Base-by-base conservation (phyloP, 2,888 invertebrate genomes). In the Netelia melanura region DNA sequence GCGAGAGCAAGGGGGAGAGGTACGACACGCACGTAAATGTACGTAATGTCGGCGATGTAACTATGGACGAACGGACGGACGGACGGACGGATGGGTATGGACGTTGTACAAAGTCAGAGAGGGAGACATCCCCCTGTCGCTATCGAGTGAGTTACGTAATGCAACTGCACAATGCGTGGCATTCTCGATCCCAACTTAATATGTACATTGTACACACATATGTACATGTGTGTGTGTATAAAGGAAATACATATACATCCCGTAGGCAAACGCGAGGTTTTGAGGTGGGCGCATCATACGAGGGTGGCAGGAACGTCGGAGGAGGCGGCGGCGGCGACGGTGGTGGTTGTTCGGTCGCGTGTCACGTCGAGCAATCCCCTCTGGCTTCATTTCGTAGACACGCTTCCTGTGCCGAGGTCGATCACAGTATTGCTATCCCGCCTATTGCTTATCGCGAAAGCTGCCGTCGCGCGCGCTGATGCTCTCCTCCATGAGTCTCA, bases 301-400 rank as follows among this genome's bases (percentile, higher is more conserved):
- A 82, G 80, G 75, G 62, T 43, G 61, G 70, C 17, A 10, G 70
- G 48, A 44, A 43, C 44, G 64, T 17, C 43, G 56, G 61, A 68
- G 74, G 81, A 68, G 70, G 76, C 70, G 74, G 21, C 21, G 21
- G 38, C 38, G 38, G 38, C 38, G 38, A 38, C 38, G 38, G 38
- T 6, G 38, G 38, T 38, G 38, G 48, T 80, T 78, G 87, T 90
- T 90, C 84, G 91, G 92, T 92, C 92, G 92, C 93, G 92, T 92
- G 92, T 92, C 92, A 86, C 87, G 88, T 87, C 86, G 88, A 88
- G 88, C 90, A 89, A 90, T 90, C 90, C 89, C 91, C 82, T 86
- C 85, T 87, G 87, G 85, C 86, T 89, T 87, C 87, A 88, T 89
- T 89, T 88, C 87, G 87, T 83, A 87, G 87, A 87, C 87, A 87